phyloP scores from a whole-genome alignment of 2,113 vertebrate genomes.

The Phylloscopus trochiloides region DNA sequence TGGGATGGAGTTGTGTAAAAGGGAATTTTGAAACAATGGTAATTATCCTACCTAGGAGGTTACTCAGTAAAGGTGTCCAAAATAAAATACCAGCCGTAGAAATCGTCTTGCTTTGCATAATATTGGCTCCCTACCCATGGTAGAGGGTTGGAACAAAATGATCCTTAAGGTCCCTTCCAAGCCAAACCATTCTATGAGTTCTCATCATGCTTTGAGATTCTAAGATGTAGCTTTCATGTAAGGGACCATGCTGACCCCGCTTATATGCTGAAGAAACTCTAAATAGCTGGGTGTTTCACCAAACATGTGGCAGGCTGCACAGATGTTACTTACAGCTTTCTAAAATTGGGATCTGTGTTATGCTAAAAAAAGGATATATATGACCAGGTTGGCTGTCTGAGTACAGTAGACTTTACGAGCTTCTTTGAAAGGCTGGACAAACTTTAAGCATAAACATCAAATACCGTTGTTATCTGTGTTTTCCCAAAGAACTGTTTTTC shows the following conservation, averaged over 20 bases:
- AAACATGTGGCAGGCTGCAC: background rate
- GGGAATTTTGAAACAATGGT: background rate
- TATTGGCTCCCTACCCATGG: background rate
- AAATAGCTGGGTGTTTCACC: background rate
- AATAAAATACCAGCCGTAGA: background rate
- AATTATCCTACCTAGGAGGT: rapidly evolving
- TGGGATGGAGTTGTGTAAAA: background rate
- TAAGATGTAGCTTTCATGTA: background rate
- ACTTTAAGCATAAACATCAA: background rate
- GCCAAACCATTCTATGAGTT: background rate
- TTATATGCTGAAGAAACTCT: background rate
- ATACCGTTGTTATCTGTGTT: background rate
- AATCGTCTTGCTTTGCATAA: background rate
- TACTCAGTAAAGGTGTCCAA: background rate
- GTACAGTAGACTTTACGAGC: rapidly evolving
- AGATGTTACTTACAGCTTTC: background rate
- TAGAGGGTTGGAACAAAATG: background rate
- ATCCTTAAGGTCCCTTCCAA: background rate
- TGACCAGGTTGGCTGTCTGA: background rate
- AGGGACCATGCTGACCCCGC: background rate
- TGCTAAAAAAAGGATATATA: rapidly evolving
- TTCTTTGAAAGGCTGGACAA: background rate
- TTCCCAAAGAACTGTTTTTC: background rate
- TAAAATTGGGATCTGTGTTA: rapidly evolving
- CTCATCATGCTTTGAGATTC: background rate